A percentile compares a stretch with the other conserved stretches of the same genome.
These are phyloP conservation scores for Carpatolechia fugitivella DNA, from an alignment of 2,888 invertebrate species.

Conservation along the genomic window DNA sequence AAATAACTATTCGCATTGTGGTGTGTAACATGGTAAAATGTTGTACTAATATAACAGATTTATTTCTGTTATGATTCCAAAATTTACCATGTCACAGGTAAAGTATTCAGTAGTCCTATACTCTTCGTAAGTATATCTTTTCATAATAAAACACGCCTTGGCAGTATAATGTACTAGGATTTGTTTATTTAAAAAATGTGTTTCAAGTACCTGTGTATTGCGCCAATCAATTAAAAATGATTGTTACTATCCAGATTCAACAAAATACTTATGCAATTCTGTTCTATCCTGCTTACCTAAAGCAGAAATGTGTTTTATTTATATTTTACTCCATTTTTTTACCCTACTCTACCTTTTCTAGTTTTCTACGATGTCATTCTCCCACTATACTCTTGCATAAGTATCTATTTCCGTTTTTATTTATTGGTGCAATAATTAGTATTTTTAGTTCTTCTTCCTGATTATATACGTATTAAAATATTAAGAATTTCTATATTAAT, in stretches of 20 bases:
- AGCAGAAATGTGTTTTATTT: not conserved
- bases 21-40: not conserved
- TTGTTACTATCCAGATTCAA: not conserved
- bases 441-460: constrained; percentile 34
- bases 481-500: not conserved
- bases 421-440: constrained; percentile 57
- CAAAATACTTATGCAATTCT: not conserved
- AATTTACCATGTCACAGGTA: constrained; percentile 25
- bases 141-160: constrained; percentile 49
- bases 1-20: constrained; percentile 26
- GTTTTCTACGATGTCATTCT: constrained; percentile 13
- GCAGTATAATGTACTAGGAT: constrained; percentile 35
- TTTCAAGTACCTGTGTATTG: constrained; percentile 69
- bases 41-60: too few relatives aligned
- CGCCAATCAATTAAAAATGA: constrained; percentile 55
- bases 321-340: not conserved
- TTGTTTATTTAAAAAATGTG: constrained; percentile 46
- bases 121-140: constrained; percentile 51
- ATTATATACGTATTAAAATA: constrained; percentile 33
- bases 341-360: not conserved
- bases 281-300: not conserved
- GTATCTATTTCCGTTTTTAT: constrained; percentile 32
- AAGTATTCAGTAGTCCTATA: constrained; percentile 45
- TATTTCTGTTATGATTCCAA: too few relatives aligned
- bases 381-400: not conserved